Evolutionary conservation across 2,113 vertebrate genomes (phyloP), one percentile per base, ranked within the genome.

Genomic region (Syngnathus typhle): DNA sequence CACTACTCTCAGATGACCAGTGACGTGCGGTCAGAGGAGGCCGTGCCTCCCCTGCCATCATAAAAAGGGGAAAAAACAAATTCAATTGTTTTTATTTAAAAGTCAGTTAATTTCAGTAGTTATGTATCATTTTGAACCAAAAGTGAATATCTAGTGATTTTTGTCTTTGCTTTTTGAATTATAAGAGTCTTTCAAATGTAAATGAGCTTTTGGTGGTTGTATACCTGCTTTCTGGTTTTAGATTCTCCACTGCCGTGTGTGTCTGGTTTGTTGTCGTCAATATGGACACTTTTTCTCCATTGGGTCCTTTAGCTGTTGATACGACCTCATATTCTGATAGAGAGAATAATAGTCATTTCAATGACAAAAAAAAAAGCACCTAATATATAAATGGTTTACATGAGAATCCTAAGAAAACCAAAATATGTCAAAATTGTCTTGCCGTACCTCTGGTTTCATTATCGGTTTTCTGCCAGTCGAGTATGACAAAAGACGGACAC

Each of bases 161-260:
- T 32, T 32, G 27, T 32, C 27, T n/a, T n/a, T n/a, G n/a, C n/a
- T n/a, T n/a, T n/a, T n/a, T 7, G 16, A 19, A 18, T 19, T 5
- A 49, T 6, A 7, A 18, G 46, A 49, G 1, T 49, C 27, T 19
- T 49, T 49, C 1, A 19, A 49, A 49, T 49, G 16, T 19, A 18
- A 19, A 49, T 54, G 54, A 6, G 23, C 13, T 36, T 58, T 7
- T 7, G 15, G 6, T 0, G 55, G 39, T 27, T 6, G 39, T 64
- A 12, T 91, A 98, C 96, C 92, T 98, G 89, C 94, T 97, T 74
- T 98, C 90, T 78, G 96, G 95, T 84, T 93, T 94, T 70, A 99
- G 89, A 79, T 99, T 99, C 91, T 99, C 97, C 85, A 99, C 94
- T 0, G 95, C 92, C 66, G 95, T 94, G 83, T 97, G 94, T 0